phyloP scores from a whole-genome alignment of 2,888 invertebrate species.

The Cataglyphis rosenhaueri region DNA sequence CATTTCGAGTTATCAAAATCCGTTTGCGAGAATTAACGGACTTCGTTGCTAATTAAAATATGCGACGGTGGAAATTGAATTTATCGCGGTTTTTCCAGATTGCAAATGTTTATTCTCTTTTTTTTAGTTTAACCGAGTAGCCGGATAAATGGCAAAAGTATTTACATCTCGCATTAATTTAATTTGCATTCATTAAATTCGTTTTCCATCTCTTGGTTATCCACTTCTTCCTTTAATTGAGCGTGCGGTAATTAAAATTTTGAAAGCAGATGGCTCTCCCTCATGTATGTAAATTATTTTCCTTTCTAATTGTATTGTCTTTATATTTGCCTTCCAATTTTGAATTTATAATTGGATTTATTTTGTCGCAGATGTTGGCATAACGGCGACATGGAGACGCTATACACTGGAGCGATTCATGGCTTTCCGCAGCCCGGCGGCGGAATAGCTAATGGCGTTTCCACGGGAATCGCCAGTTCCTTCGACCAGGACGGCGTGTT shows the following conservation, averaged over 20 bases:
- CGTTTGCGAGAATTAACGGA: neutral
- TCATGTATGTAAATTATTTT: slow-evolving; percentile 1
- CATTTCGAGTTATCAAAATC: slow-evolving; percentile 25
- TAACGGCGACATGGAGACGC: slow-evolving; percentile 80
- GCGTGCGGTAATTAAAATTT: slow-evolving; percentile 28
- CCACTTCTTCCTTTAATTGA: slow-evolving; percentile 15
- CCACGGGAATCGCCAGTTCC: slow-evolving; percentile 80
- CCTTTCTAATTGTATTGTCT: neutral
- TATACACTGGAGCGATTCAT: slow-evolving; percentile 82
- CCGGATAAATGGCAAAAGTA: neutral
- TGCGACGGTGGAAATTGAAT: neutral
- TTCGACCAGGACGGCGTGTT: slow-evolving; percentile 88
- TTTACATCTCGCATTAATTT: slow-evolving; percentile 21
- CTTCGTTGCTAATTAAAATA: slow-evolving; percentile 17
- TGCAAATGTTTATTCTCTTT: slow-evolving; percentile 19
- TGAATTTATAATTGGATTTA: slow-evolving; percentile 52
- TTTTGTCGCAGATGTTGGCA: slow-evolving; percentile 23
- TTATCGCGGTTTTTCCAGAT: neutral
- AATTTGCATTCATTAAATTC: slow-evolving; percentile 18
- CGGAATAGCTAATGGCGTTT: slow-evolving; percentile 80
- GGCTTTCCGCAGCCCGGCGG: slow-evolving; percentile 78
- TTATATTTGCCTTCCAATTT: neutral
- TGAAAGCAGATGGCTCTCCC: neutral
- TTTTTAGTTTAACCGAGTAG: neutral
- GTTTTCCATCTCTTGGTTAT: slow-evolving; percentile 12